A percentile compares a stretch with the other conserved stretches of the same genome.
Evolutionary conservation across 2,888 invertebrate genomes (phyloP).

Genomic region (Acanthosepion pharaonis): DNA sequence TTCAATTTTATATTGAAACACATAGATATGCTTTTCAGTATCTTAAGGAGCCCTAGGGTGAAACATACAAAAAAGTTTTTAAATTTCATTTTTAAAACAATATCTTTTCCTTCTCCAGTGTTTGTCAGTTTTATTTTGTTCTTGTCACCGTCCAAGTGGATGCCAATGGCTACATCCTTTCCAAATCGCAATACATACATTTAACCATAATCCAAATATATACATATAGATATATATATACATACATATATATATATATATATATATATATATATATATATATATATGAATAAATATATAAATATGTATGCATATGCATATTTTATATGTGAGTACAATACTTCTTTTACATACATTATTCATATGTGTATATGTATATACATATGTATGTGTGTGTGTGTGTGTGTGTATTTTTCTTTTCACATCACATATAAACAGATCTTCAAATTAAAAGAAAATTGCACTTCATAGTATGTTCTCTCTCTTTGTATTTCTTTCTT

Average conservation of each 20-base stretch:
- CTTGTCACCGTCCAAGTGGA: background rate
- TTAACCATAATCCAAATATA: background rate
- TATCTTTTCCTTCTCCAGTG: background rate
- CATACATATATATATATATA: background rate
- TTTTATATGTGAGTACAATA: too few relatives aligned
- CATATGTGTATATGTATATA: background rate
- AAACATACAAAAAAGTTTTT: background rate
- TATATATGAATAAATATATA: background rate
- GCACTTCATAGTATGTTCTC: background rate
- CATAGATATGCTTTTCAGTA: background rate
- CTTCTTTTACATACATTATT: too few relatives aligned
- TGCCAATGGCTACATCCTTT: background rate
- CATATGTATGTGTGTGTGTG: background rate
- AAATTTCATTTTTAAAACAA: background rate
- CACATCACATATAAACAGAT: too few relatives aligned
- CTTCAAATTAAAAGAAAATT: background rate
- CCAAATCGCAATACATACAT: background rate
- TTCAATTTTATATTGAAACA: background rate
- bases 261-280: background rate
- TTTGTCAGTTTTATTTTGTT: background rate
- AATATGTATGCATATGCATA: background rate
- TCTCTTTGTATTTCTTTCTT: background rate
- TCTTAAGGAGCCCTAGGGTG: constrained; percentile 2
- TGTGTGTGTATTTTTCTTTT: background rate
- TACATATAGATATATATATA: background rate